Conservation (phyloP, 2,113 vertebrate species). For the Anas platyrhynchos region DNA sequence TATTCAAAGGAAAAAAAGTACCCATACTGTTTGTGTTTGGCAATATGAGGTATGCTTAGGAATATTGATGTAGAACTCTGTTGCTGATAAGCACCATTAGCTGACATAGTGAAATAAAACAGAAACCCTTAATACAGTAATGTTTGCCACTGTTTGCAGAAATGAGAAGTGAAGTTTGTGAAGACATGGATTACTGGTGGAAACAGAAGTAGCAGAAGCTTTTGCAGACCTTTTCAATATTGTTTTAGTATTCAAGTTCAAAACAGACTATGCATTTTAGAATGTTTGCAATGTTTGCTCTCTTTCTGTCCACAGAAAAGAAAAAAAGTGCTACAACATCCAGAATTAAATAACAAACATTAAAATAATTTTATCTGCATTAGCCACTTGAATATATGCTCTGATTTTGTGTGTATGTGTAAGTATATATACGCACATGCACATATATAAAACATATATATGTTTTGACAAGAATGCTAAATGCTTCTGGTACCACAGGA, state of each 20-base stretch:
- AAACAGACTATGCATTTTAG: background rate
- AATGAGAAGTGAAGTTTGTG: constrained; percentile 3
- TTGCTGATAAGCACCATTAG: constrained; percentile 35
- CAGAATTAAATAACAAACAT: background rate
- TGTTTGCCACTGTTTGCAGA: constrained; percentile 34
- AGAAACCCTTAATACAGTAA: constrained; percentile 1
- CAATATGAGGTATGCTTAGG: background rate
- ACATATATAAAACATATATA: no score
- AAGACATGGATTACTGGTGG: background rate
- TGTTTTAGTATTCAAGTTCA: background rate
- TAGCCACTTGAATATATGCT: background rate
- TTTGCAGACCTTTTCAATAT: background rate
- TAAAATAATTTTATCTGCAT: background rate
- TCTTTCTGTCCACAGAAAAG: background rate
- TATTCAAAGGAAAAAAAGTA: background rate
- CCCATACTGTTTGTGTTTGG: background rate
- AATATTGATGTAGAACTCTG: background rate
- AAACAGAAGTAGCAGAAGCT: background rate
- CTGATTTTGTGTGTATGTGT: background rate
- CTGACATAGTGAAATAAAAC: constrained; percentile 45
- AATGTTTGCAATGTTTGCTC: background rate
- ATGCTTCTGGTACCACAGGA: background rate
- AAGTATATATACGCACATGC: background rate
- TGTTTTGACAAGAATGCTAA: background rate
- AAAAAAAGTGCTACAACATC: background rate